phyloP scores from a whole-genome alignment of 1,140 invertebrate genomes.

The Doryteuthis pealeii region DNA sequence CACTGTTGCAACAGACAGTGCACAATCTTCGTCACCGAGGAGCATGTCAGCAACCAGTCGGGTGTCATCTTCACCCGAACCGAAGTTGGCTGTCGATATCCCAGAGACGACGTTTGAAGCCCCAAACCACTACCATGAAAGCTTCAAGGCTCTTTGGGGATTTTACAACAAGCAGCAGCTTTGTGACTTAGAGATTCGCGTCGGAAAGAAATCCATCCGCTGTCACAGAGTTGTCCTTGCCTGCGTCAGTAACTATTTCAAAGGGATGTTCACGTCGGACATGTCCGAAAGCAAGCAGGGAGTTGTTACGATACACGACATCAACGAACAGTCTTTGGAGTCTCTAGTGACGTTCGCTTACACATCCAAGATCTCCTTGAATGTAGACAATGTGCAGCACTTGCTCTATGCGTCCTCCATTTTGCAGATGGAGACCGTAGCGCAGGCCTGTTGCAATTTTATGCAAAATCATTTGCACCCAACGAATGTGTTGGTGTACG shows the following conservation, averaged over 20 bases:
- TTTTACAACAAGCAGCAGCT: conserved; percentile 44
- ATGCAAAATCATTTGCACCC: conserved; percentile 57
- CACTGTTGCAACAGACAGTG: conserved; percentile 21
- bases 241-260: conserved; percentile 54
- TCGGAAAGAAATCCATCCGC: conserved; percentile 44
- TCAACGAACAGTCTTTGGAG: conserved; percentile 53
- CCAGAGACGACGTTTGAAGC: conserved; percentile 17
- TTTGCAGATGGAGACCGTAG: conserved; percentile 56
- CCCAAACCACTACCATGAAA: conserved; percentile 26
- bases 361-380: conserved; percentile 50
- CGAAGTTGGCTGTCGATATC: background rate
- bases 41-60: background rate
- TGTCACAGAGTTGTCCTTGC: conserved; percentile 56
- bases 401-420: conserved; percentile 57
- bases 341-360: conserved; percentile 57
- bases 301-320: conserved; percentile 51
- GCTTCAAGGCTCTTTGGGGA: conserved; percentile 40
- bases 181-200: conserved; percentile 54
- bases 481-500: conserved; percentile 57
- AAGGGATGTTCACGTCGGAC: conserved; percentile 55
- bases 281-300: conserved; percentile 53
- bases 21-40: background rate
- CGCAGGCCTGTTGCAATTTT: conserved; percentile 55
- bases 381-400: conserved; percentile 55
- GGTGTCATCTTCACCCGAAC: conserved; percentile 3